Evolutionary conservation across 2,113 vertebrate genomes (phyloP), one percentile per base, ranked within the genome.

Genomic region (Erythrocercus mccallii): DNA sequence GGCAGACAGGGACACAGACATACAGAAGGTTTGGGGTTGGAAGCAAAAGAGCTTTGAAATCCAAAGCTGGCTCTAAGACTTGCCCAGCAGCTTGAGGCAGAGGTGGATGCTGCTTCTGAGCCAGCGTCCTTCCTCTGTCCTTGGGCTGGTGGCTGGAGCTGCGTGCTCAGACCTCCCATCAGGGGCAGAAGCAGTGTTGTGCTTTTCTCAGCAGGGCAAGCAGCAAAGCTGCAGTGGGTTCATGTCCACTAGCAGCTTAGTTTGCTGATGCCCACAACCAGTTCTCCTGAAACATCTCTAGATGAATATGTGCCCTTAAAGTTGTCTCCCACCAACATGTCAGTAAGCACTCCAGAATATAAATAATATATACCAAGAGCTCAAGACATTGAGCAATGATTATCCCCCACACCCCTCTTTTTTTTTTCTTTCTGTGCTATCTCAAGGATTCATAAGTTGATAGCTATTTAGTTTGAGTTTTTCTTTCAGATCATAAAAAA

Each of bases 21-120:
- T 50, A 38, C n/a, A 77, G 60, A 54, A 90, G 60, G 51, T 73
- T 70, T 86, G 86, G 54, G 47, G 51, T 33, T 73, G 56, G 47
- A 80, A 90, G 82, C 42, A 53, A 68, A 76, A 62, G 56, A 64
- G 73, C n/a, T 87, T 68, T 91, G 86, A 76, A 95, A 92, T 58
- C 31, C 50, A 82, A 56, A 86, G 40, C 86, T 86, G 57, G 5
- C 72, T 84, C 15, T 56, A 33, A 58, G 68, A 35, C 53, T 88
- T 81, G 37, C 68, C 71, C 58, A 57, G 54, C 86, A 91, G 56
- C 31, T 19, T 78, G 47, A 45, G 64, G 81, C 53, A 66, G 69
- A 84, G 60, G 50, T 71, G 56, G 40, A 21, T 30, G 65, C 22
- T 64, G 30, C 40, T 78, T 50, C 61, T 76, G 70, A 81, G 28